Percentiles rank a stretch among this genome's conserved stretches.
These are phyloP conservation scores for Adelognathus sp. DNA, from an alignment of 2,888 invertebrate genomes.

Conservation along the genomic window DNA sequence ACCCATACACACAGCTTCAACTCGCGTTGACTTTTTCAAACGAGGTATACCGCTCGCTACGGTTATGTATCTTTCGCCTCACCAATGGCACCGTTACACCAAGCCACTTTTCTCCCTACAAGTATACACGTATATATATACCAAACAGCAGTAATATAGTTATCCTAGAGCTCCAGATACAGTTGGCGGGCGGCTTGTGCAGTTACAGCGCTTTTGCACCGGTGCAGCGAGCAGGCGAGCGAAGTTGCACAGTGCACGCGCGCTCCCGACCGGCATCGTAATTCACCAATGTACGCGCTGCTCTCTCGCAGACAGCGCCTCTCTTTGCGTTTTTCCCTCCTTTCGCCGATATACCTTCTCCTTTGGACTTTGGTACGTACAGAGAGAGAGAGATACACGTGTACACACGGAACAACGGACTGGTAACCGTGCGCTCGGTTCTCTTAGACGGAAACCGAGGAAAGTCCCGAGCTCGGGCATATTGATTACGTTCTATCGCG, in stretches of 20 bases:
- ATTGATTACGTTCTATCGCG: constrained; percentile 53
- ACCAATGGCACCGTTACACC: constrained; percentile 69
- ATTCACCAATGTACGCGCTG: constrained; percentile 48
- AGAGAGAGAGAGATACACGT: too few species aligned
- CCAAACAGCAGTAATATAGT: constrained; percentile 75
- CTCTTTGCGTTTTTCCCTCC: neutral
- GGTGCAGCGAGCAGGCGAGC: constrained; percentile 24
- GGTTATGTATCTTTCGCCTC: constrained; percentile 38
- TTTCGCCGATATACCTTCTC: neutral
- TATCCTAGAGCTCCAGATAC: constrained; percentile 64
- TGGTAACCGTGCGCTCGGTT: constrained; percentile 26
- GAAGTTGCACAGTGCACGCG: constrained; percentile 36
- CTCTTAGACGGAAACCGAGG: constrained; percentile 37
- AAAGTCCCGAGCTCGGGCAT: constrained; percentile 31
- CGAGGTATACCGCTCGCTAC: constrained; percentile 70
- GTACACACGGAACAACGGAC: constrained; percentile 40
- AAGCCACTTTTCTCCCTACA: constrained; percentile 69
- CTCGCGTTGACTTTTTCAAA: constrained; percentile 66
- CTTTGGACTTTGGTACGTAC: neutral
- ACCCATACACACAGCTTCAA: too few species aligned
- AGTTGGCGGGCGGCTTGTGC: constrained; percentile 37
- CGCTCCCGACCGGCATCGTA: constrained; percentile 53
- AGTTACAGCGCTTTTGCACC: constrained; percentile 55
- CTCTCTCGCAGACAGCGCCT: constrained; percentile 8
- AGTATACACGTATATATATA: constrained; percentile 65